These are phyloP conservation scores for Caenorhabditis tropicalis DNA, from an alignment of 1,140 invertebrate genomes.

Conservation along the genomic window DNA sequence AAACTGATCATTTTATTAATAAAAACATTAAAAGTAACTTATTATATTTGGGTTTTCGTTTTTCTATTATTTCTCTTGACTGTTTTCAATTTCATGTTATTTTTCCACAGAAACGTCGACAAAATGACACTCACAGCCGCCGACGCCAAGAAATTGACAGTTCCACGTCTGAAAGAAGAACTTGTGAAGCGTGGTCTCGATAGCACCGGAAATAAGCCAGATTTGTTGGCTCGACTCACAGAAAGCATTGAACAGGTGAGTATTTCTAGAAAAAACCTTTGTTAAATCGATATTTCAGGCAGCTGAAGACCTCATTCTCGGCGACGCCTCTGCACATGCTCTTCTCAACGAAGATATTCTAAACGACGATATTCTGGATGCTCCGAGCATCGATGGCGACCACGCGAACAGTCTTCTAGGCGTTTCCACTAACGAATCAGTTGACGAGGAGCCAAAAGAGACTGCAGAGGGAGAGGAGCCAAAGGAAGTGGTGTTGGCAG, in stretches of 20 bases:
- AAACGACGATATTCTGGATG: conserved; percentile 16
- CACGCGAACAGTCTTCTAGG: background rate
- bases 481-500: background rate
- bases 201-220: conserved; percentile 1
- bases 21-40: background rate
- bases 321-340: background rate
- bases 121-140: conserved; percentile 1
- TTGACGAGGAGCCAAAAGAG: background rate
- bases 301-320: background rate
- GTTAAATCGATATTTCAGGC: background rate
- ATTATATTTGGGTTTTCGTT: background rate
- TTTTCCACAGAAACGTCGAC: background rate
- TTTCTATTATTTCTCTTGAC: background rate
- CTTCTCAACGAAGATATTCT: background rate
- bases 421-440: background rate
- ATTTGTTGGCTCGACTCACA: background rate
- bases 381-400: background rate
- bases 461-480: background rate
- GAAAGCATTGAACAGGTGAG: conserved; percentile 18
- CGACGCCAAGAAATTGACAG: background rate
- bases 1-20: too few species aligned
- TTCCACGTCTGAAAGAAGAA: conserved; percentile 11
- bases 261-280: too few species aligned
- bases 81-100: background rate
- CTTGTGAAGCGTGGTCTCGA: background rate